A percentile compares a stretch with the other conserved stretches of the same genome.
Conservation (phyloP, 2,113 vertebrate species). For the Nanorana parkeri region DNA sequence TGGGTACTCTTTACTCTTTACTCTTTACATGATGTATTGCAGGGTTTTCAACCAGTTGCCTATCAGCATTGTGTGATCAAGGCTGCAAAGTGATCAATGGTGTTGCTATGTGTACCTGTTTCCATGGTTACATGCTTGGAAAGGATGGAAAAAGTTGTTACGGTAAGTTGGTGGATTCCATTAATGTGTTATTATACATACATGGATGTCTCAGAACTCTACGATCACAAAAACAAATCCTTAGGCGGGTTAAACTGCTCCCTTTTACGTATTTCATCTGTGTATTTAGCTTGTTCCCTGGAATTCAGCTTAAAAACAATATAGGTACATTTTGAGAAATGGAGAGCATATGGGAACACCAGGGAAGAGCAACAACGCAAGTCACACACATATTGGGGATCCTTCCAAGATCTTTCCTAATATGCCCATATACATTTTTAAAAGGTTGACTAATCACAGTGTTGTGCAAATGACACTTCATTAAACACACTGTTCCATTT, state of each 20-base stretch:
- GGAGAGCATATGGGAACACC: neutral
- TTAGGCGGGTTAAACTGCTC: too few relatives aligned
- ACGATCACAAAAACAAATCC: too few relatives aligned
- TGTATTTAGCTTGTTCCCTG: too few relatives aligned
- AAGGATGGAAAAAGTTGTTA: conserved; percentile 59
- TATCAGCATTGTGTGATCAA: conserved; percentile 54
- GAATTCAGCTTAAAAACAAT: too few relatives aligned
- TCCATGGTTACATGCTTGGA: conserved; percentile 53
- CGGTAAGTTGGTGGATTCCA: conserved; percentile 42
- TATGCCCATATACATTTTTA: too few relatives aligned
- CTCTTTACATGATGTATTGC: neutral
- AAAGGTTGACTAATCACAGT: too few relatives aligned
- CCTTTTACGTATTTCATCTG: too few relatives aligned
- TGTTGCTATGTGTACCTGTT: conserved; percentile 53
- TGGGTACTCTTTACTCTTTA: neutral
- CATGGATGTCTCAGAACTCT: too few relatives aligned
- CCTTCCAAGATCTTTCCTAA: too few relatives aligned
- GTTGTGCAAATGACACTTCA: too few relatives aligned
- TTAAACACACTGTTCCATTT: too few relatives aligned
- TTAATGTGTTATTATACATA: neutral
- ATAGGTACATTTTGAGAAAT: too few relatives aligned
- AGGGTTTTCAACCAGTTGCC: conserved; percentile 53
- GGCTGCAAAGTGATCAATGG: conserved; percentile 57
- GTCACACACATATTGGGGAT: neutral
- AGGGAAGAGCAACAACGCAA: neutral